Base-by-base conservation (phyloP, 2,797 vertebrate species). In the Varecia variegata region DNA sequence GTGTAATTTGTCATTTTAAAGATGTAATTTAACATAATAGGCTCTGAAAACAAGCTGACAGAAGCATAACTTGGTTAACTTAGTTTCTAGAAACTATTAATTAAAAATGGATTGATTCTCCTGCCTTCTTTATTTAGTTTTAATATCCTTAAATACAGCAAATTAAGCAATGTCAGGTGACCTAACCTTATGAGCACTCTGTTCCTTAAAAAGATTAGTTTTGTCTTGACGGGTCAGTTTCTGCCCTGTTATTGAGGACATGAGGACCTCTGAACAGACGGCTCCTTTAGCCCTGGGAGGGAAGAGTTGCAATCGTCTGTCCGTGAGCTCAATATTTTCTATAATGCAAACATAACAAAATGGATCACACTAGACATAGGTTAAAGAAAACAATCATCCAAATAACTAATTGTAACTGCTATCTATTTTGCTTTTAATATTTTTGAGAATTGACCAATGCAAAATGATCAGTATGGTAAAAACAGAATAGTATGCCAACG, bases 31-130 rank as follows among this genome's bases (percentile, higher is more conserved):
- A 83, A 67, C 21, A 47, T 32, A 71, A 43, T 73, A 17, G 15
- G 2, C 7, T 71, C 70, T 93, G 52, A 58, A 95, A 95, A 90
- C 21, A 82, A 87, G 47, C 43, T 54, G 47, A 86, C 27, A n/a
- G 40, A 65, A 92, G 11, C 9, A 5, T 50, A 62, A 88, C 15
- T 60, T 92, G 23, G n/a, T 38, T 83, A 88, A 88, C 40, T 92
- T 92, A 84, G 35, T 58, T 92, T 95, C 93, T 56, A 82, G 67
- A 43, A 73, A 47, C n/a, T 38, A 84, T 60, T 77, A 88, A 87
- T 84, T 90, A 84, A 92, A 96, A 94, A 35, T n/a, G 70, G 43
- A 94, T 95, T 71, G n/a, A 40, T 38, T 40, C 3, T 50, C 15
- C n/a, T 52, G 45, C 6, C 20, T 74, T 80, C 27, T 82, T 90